A percentile compares a stretch with the other conserved stretches of the same genome.
These are phyloP conservation scores for Bellardia bayeri DNA, from an alignment of 2,888 invertebrate species.

Conservation along the genomic window DNA sequence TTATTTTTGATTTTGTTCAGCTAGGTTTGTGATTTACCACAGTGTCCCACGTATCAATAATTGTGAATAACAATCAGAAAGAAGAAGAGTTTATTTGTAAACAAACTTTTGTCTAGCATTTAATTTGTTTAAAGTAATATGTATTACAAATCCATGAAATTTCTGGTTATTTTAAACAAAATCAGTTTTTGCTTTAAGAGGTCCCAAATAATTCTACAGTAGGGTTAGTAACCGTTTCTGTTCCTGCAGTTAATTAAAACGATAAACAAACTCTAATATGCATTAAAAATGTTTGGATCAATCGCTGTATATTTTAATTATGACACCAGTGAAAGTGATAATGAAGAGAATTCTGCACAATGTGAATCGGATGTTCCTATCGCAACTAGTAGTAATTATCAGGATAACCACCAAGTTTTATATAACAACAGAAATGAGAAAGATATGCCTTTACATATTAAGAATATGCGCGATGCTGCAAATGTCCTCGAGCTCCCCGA, in stretches of 20 bases:
- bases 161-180: too few relatives aligned
- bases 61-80: not conserved
- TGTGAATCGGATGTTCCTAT: not conserved
- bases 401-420: not conserved
- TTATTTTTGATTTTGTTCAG: too few relatives aligned
- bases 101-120: not conserved
- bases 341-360: not conserved
- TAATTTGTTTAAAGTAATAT: not conserved
- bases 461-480: slow-evolving; percentile 40
- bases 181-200: too few relatives aligned
- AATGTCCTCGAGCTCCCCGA: slow-evolving; percentile 53
- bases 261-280: not conserved
- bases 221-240: too few relatives aligned
- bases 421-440: not conserved
- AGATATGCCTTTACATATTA: slow-evolving; percentile 4
- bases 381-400: not conserved
- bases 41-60: not conserved
- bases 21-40: too few relatives aligned
- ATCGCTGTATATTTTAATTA: slow-evolving; percentile 23
- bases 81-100: slow-evolving; percentile 9
- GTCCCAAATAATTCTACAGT: too few relatives aligned
- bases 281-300: slow-evolving; percentile 32
- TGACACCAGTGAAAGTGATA: slow-evolving; percentile 46
- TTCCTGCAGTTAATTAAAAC: too few relatives aligned
- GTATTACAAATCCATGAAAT: too few relatives aligned